These are phyloP conservation scores for Mesorhabditis sp. DNA, from an alignment of 2,888 invertebrate genomes.

Conservation along the genomic window DNA sequence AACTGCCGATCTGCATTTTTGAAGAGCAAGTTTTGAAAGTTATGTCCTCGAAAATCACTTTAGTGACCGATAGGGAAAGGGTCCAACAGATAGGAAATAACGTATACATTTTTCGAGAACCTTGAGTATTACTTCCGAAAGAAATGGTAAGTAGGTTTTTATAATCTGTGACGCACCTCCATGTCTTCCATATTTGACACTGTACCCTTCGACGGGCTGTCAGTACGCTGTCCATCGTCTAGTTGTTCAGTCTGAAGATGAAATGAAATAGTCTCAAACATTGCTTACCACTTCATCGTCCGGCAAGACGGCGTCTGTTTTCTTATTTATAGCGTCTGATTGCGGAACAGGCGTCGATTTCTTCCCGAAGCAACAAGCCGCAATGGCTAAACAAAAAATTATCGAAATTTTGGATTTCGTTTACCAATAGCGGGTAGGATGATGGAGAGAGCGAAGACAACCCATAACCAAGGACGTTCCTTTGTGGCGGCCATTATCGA, in stretches of 20 bases:
- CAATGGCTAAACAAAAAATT: slow-evolving; percentile 63
- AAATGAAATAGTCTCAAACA: too few relatives aligned
- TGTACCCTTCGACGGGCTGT: too few relatives aligned
- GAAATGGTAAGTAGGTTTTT: too few relatives aligned
- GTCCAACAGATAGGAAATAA: too few relatives aligned
- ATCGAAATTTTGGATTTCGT: neutral
- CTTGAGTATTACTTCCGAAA: too few relatives aligned
- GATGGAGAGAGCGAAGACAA: slow-evolving; percentile 74
- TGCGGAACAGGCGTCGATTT: slow-evolving; percentile 27
- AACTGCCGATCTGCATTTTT: slow-evolving; percentile 50
- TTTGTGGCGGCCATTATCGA: slow-evolving; percentile 43
- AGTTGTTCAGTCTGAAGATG: too few relatives aligned
- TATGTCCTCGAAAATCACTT: too few relatives aligned
- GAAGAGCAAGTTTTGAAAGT: slow-evolving; percentile 17
- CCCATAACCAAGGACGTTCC: slow-evolving; percentile 86
- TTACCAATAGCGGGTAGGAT: slow-evolving; percentile 72
- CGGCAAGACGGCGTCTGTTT: slow-evolving; percentile 71
- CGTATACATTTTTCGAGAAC: too few relatives aligned
- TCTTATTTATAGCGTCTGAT: slow-evolving; percentile 67
- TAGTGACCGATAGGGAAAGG: too few relatives aligned
- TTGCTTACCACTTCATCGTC: slow-evolving; percentile 63
- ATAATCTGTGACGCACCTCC: too few relatives aligned
- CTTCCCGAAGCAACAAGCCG: slow-evolving; percentile 75
- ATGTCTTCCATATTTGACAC: too few relatives aligned
- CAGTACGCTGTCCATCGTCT: too few relatives aligned